Base-by-base conservation (phyloP, 2,797 vertebrate species). In the Avahi laniger region DNA sequence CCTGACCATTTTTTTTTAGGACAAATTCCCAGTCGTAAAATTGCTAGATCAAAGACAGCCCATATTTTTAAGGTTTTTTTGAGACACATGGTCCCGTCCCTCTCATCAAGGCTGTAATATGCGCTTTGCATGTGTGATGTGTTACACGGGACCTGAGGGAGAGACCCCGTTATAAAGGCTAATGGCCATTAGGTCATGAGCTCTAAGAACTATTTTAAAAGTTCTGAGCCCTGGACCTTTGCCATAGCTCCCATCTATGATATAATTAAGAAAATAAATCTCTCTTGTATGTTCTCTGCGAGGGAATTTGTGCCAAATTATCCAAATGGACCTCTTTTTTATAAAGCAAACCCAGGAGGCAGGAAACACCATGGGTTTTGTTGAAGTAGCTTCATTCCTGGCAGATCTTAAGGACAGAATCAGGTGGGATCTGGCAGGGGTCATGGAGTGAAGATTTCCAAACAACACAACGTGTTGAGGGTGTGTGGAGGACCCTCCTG, bases 141-240 rank as follows among this genome's bases (percentile, higher is more conserved):
- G 5, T 54, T 52, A 38, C n/a, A 63, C 69, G 81, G 24, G 0
- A 2, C 78, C 28, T 3, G 10, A 43, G 38, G 18, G 43, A 13
- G 61, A 52, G 70, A 41, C 46, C 65, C 12, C 14, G 75, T 86
- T 89, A 72, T 92, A 89, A 91, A 85, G 14, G 38, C 78, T 89
- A 93, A 88, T 81, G 69, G 46, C 41, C 69, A 28, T 88, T 93
- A 8, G 38, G 38, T 86, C 48, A 38, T 95, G 84, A 89, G 67
- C 52, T 93, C 7, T 90, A 88, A 92, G 78, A 94, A 84, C 48
- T 90, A 79, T 94, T 94, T 97, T 81, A 41, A 92, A 93, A 87
- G 50, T 72, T 89, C 80, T 72, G 54, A 78, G 30, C 70, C 88
- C 46, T 92, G 57, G 69, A 65, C 28, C 26, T 92, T 96, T 85